These are phyloP conservation scores for Pseudotriccus pelzelni DNA, from an alignment of 2,797 vertebrate species.

Conservation along the genomic window DNA sequence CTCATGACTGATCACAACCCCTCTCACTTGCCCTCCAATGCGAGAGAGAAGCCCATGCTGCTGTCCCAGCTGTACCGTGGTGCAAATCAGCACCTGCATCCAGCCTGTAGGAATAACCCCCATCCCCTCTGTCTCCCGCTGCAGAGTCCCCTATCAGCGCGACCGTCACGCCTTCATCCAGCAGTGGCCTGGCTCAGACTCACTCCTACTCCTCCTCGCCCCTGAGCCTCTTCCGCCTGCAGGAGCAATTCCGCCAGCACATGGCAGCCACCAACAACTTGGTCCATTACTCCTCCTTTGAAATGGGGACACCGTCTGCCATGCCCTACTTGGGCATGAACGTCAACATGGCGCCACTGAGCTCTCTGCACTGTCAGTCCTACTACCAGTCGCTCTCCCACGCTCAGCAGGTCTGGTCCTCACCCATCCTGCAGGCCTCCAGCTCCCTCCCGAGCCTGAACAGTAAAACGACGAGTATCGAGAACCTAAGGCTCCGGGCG, in stretches of 20 bases:
- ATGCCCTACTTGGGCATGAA: constrained; percentile 96
- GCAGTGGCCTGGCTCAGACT: constrained; percentile 76
- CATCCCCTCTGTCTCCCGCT: constrained; percentile 59
- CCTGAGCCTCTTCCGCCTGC: constrained; percentile 97
- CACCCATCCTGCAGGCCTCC: constrained; percentile 88
- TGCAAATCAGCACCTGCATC: background rate
- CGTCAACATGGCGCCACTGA: constrained; percentile 91
- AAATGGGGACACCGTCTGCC: constrained; percentile 88
- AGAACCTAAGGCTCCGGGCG: constrained; percentile 94
- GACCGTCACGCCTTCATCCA: constrained; percentile 81
- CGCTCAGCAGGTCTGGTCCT: constrained; percentile 95
- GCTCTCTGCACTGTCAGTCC: constrained; percentile 95
- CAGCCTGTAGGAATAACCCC: background rate
- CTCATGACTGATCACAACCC: background rate
- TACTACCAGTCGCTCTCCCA: constrained; percentile 97
- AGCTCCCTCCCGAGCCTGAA: constrained; percentile 85
- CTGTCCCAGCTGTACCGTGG: background rate
- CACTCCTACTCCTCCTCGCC: constrained; percentile 97
- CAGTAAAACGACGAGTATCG: constrained; percentile 99
- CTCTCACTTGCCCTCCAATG: background rate
- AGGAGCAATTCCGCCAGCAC: constrained; percentile 99
- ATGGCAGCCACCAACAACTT: constrained; percentile 98
- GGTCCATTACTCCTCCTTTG: constrained; percentile 96
- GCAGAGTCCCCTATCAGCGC: constrained; percentile 87
- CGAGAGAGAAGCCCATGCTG: background rate